Base-by-base conservation (phyloP, 2,888 invertebrate species). In the Halictus ligatus region DNA sequence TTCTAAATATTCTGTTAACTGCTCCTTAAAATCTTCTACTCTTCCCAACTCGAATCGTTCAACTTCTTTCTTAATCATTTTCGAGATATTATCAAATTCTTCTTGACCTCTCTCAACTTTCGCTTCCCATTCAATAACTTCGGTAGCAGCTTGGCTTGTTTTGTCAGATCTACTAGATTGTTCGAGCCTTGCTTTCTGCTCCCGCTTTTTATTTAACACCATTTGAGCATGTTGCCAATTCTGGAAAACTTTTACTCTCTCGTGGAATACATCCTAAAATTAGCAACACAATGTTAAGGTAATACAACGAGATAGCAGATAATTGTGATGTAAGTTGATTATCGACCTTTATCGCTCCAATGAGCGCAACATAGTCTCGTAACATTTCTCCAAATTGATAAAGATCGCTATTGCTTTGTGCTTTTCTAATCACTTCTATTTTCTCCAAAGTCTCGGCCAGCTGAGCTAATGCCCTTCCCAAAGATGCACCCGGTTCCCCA, bases 211-310 rank as follows among this genome's bases (percentile, higher is more conserved):
- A 29, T 98, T 98, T 88, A 99, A 95, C 96, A 98, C 98, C 96
- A 98, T 97, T 95, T 99, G 99, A 50, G 99, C 98, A 95, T 99
- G 98, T 95, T 99, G 99, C 99, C 99, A 99, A 93, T 98, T 98
- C 95, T 99, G 99, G 96, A 99, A 99, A 25, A 98, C 97, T 96
- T 98, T 97, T 4, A 97, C 97, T 78, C 97, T 95, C 92, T 97
- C 97, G 92, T 96, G 96, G 92, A 97, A 97, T n/a, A 97, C 96
- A 88, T 97, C 97, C 97, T 97, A 93, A 1, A 95, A 93, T 54
- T 2, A 93, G 91, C 25, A 78, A 75, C 78, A 82, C 78, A 80
- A 80, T 50, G 58, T 72, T 13, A n/a, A 60, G 48, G 29, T 50
- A 7, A 64, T 50, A 29, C 64, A 75, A 83, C 25, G 18, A 72